phyloP scores from a whole-genome alignment of 2,797 vertebrate species.

The Champsocephalus esox region DNA sequence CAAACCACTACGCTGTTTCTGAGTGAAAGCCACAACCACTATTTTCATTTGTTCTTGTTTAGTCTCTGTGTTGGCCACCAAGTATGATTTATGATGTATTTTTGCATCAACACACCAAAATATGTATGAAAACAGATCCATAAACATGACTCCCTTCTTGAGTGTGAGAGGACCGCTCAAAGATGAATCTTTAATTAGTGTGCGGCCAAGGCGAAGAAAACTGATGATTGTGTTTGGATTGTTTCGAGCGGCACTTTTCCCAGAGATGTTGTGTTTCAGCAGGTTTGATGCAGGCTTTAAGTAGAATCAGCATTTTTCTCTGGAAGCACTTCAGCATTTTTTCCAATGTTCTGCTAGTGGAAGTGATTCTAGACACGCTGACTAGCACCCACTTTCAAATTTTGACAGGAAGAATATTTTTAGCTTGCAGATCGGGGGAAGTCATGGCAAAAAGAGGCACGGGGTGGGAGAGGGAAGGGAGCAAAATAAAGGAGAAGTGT shows the following conservation, averaged over 20 bases:
- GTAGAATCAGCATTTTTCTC: constrained; percentile 66
- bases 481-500: constrained; percentile 48
- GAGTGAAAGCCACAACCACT: constrained; percentile 24
- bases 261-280: constrained; percentile 69
- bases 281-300: constrained; percentile 58
- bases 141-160: constrained; percentile 22
- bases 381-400: constrained; percentile 21
- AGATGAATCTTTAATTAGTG: constrained; percentile 33
- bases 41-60: constrained; percentile 22
- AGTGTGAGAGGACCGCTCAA: constrained; percentile 26
- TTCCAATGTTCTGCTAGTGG: constrained; percentile 57
- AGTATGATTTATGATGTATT: constrained; percentile 40
- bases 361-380: constrained; percentile 71
- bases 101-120: constrained; percentile 29
- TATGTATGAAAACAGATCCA: constrained; percentile 20
- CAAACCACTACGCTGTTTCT: constrained; percentile 5
- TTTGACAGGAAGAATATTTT: constrained; percentile 55
- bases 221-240: constrained; percentile 57
- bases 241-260: constrained; percentile 61
- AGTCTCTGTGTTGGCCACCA: constrained; percentile 19
- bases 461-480: constrained; percentile 41
- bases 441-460: constrained; percentile 47
- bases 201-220: constrained; percentile 25
- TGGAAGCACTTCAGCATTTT: constrained; percentile 59
- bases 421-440: constrained; percentile 49